These are phyloP conservation scores for Haliaeetus leucogaster DNA, from an alignment of 2,113 vertebrate genomes.

Conservation along the genomic window DNA sequence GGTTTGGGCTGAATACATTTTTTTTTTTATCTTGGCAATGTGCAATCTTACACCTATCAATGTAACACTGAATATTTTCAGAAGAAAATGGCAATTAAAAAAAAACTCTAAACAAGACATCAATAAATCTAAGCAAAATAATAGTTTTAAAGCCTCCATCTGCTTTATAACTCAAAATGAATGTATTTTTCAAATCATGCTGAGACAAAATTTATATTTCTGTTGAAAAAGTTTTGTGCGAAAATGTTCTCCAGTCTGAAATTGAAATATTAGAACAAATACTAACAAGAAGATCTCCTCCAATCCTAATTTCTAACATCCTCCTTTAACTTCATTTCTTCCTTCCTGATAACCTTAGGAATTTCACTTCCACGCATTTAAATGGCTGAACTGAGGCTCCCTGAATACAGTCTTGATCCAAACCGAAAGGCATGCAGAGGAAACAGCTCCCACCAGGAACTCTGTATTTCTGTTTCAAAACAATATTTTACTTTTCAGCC, in stretches of 20 bases:
- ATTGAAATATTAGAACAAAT: neutral
- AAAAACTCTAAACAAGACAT: neutral
- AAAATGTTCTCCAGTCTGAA: neutral
- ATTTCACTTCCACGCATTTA: neutral
- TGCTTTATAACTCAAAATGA: neutral
- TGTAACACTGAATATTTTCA: neutral
- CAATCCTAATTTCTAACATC: neutral
- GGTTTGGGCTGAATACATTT: neutral
- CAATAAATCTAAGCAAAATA: neutral
- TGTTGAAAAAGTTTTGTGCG: neutral
- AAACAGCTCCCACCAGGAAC: neutral
- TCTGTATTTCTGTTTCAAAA: neutral
- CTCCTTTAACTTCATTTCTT: neutral
- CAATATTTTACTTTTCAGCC: neutral
- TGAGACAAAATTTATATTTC: neutral
- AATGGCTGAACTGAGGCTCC: neutral
- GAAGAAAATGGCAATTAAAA: neutral
- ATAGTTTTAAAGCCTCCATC: neutral
- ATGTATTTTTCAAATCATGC: neutral
- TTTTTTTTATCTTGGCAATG: neutral
- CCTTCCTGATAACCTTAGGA: neutral
- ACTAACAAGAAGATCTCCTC: neutral
- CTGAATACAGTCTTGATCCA: fast-evolving
- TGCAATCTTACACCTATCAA: neutral
- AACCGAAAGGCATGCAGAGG: neutral